Percentiles rank a stretch among this genome's conserved stretches.
phyloP scores from a whole-genome alignment of 2,888 invertebrate species.

The Agapetus fuscipes region DNA sequence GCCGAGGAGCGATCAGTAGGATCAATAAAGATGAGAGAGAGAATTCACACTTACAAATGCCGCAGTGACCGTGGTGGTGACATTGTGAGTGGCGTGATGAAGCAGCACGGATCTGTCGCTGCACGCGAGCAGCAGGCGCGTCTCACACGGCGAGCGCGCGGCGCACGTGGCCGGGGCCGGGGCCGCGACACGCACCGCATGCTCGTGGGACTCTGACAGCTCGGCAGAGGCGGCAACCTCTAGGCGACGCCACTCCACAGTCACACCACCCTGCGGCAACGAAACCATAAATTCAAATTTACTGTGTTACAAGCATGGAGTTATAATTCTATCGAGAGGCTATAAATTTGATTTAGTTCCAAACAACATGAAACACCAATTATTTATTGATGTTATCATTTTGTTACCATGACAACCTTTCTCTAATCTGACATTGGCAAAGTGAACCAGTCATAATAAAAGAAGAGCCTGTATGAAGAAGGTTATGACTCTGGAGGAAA shows the following conservation, averaged over 20 bases:
- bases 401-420: too few species aligned
- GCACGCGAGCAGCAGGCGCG: slow-evolving; percentile 69
- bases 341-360: too few species aligned
- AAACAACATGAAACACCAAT: too few species aligned
- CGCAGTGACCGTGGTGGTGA: slow-evolving; percentile 65
- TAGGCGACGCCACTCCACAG: slow-evolving; percentile 58
- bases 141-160: slow-evolving; percentile 48
- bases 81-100: slow-evolving; percentile 63
- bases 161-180: slow-evolving; percentile 37
- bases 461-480: too few species aligned
- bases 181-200: slow-evolving; percentile 55
- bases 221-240: slow-evolving; percentile 44
- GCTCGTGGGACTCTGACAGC: slow-evolving; percentile 46
- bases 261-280: slow-evolving; percentile 31
- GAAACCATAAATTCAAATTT: background rate
- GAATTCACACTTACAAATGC: slow-evolving; percentile 61
- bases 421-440: too few species aligned
- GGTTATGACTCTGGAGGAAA: too few species aligned
- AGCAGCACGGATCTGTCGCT: slow-evolving; percentile 77
- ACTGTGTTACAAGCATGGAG: background rate
- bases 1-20: too few species aligned
- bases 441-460: too few species aligned
- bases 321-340: too few species aligned
- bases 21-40: too few species aligned
- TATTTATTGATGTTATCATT: too few species aligned